These are phyloP conservation scores for Notodonta dromedarius DNA, from an alignment of 2,888 invertebrate species.

Conservation along the genomic window DNA sequence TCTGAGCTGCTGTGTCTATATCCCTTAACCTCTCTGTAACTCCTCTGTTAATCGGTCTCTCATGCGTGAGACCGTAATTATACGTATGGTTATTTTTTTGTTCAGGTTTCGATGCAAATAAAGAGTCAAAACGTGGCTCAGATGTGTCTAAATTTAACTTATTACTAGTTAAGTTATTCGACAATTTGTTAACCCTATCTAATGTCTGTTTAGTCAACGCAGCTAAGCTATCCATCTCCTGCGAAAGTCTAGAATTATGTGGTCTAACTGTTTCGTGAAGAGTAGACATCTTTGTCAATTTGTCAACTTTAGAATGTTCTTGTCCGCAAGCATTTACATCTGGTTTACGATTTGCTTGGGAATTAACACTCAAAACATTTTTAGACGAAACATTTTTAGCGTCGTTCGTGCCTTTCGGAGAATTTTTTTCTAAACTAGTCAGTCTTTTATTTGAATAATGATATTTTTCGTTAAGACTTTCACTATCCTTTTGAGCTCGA, in stretches of 20 bases:
- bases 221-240: slow-evolving; percentile 86
- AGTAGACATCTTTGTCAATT: slow-evolving; percentile 67
- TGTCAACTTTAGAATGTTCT: slow-evolving; percentile 55
- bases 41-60: slow-evolving; percentile 66
- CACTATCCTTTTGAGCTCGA: slow-evolving; percentile 80
- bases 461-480: slow-evolving; percentile 81
- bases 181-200: slow-evolving; percentile 87
- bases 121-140: slow-evolving; percentile 67
- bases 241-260: slow-evolving; percentile 77
- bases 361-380: slow-evolving; percentile 63
- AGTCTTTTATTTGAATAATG: slow-evolving; percentile 83
- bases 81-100: slow-evolving; percentile 64
- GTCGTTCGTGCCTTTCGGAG: slow-evolving; percentile 70
- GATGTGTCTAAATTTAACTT: slow-evolving; percentile 72
- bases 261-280: slow-evolving; percentile 76
- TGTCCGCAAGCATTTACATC: slow-evolving; percentile 55
- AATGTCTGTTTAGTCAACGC: slow-evolving; percentile 87
- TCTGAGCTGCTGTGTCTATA: slow-evolving; percentile 81
- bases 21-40: slow-evolving; percentile 78
- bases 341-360: slow-evolving; percentile 52
- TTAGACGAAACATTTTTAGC: slow-evolving; percentile 66
- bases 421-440: slow-evolving; percentile 82
- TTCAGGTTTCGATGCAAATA: slow-evolving; percentile 68
- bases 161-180: slow-evolving; percentile 81
- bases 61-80: slow-evolving; percentile 66